A percentile compares a stretch with the other conserved stretches of the same genome.
These are phyloP conservation scores for Endotricha flammealis DNA, from an alignment of 2,888 invertebrate species.

Conservation along the genomic window DNA sequence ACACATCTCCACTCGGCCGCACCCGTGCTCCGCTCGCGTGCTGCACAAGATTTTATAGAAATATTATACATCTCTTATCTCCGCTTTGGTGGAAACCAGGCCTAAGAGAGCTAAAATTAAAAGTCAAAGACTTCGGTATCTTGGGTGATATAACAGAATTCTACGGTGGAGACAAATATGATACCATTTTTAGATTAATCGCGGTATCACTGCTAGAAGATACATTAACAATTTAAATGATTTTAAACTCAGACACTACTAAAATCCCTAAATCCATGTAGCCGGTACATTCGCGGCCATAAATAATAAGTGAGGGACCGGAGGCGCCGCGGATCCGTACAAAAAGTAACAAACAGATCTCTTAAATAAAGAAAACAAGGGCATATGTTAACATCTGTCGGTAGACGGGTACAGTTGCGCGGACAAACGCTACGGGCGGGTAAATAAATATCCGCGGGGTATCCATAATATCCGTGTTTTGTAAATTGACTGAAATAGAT, in stretches of 20 bases:
- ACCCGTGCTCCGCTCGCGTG: too few species aligned
- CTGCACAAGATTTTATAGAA: too few species aligned
- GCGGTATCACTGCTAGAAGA: too few species aligned
- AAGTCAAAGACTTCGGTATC: too few species aligned
- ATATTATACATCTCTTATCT: too few species aligned
- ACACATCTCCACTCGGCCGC: too few species aligned
- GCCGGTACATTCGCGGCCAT: constrained; percentile 61
- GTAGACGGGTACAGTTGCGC: constrained; percentile 41
- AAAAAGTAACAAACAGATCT: constrained; percentile 75
- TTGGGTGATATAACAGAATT: too few species aligned
- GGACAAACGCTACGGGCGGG: constrained; percentile 24
- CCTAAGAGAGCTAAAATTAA: too few species aligned
- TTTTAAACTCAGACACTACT: constrained; percentile 25
- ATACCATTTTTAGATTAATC: too few species aligned
- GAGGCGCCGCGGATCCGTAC: constrained; percentile 72
- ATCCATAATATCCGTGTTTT: constrained; percentile 13
- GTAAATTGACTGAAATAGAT: constrained; percentile 4
- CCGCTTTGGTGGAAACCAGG: too few species aligned
- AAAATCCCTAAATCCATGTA: constrained; percentile 23
- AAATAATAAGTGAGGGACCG: constrained; percentile 75
- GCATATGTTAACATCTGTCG: constrained; percentile 75
- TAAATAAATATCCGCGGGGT: constrained; percentile 36
- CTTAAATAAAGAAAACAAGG: constrained; percentile 77
- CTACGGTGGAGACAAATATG: too few species aligned
- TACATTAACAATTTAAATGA: too few species aligned